Evolutionary conservation across 92 coral and sea anemone genomes (phyloP).

Genomic region (Desmophyllum pertusum): DNA sequence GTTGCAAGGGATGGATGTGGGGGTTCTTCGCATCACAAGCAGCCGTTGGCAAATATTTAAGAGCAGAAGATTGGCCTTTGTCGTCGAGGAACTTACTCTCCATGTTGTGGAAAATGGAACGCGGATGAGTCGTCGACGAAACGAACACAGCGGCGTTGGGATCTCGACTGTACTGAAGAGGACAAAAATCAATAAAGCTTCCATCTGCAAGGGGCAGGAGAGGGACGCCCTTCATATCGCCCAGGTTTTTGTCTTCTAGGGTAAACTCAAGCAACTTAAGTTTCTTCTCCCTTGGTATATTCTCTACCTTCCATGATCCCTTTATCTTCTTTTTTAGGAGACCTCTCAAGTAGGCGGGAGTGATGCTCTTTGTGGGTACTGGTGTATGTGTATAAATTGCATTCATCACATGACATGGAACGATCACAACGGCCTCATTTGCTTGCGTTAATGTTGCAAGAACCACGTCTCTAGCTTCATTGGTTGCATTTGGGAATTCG

Average conservation of each 20-base stretch:
- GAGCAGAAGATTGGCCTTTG: constrained; percentile 18
- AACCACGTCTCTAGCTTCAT: constrained; percentile 49
- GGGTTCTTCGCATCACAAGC: constrained; percentile 21
- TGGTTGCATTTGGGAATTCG: constrained; percentile 4
- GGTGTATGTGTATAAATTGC: constrained; percentile 47
- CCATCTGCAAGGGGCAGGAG: constrained; percentile 82
- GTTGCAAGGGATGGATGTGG: constrained; percentile 52
- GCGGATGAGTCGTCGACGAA: constrained; percentile 49
- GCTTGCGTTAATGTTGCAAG: constrained; percentile 61
- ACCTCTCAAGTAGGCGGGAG: constrained; percentile 62
- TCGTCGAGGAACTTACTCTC: constrained; percentile 71
- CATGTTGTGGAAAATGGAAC: constrained; percentile 68
- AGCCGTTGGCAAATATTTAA: constrained; percentile 27
- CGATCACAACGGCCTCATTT: constrained; percentile 76
- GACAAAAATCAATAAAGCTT: constrained; percentile 58
- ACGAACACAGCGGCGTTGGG: constrained; percentile 67
- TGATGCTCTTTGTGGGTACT: constrained; percentile 46
- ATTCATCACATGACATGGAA: constrained; percentile 70
- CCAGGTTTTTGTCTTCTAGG: constrained; percentile 52
- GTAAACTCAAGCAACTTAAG: constrained; percentile 69
- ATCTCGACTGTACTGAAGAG: constrained; percentile 33
- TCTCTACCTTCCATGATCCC: constrained; percentile 39
- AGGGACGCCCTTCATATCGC: constrained; percentile 69
- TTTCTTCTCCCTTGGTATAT: constrained; percentile 47
- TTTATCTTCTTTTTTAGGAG: constrained; percentile 58